Evolutionary conservation across 2,888 invertebrate species (phyloP), one percentile per base, ranked within the genome.

Genomic region (Oscheius onirici): DNA sequence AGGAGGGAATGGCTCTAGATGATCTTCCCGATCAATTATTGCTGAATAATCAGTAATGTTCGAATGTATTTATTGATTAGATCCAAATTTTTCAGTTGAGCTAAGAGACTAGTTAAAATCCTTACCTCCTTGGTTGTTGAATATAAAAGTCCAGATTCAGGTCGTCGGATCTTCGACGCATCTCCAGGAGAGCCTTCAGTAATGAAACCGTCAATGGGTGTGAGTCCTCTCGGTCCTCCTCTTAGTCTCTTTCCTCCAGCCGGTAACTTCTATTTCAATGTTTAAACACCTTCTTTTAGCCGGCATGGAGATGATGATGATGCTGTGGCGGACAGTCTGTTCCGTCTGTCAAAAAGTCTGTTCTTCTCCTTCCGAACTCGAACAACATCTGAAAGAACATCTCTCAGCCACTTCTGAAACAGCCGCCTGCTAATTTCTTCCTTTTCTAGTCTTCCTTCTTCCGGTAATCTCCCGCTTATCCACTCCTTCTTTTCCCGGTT

Each of bases 251-350:
- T 66, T 40, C 73, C 54, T 41, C 67, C 34, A 52, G 52, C 63
- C 28, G 68, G 63, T 63, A 22, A 17, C 10, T n/a, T 46, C 1
- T 24, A 22, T 5, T 24, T 52, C 26, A 15, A 5, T 17, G 3
- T 52, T 13, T 52, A 20, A 22, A 5, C 3, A 26, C 22, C 3
- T 26, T 1, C 41, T 55, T 60, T 65, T 60, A 60, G 74, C 61
- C 40, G 66, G 65, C 34, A 71, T 84, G 51, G 83, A 84, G 58
- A 77, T 80, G 79, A 79, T 85, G 82, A 79, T 85, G 79, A 88
- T 88, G 88, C 72, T 88, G 60, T 89, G 89, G 89, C 86, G 88
- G 72, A 88, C 88, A 5, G 80, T 83, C 11, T 85, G 85, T 68
- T 78, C 81, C 8, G 84, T 85, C 22, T 85, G 85, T 63, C 82